Base-by-base conservation (phyloP, 2,113 vertebrate species). In the Otus sunia region DNA sequence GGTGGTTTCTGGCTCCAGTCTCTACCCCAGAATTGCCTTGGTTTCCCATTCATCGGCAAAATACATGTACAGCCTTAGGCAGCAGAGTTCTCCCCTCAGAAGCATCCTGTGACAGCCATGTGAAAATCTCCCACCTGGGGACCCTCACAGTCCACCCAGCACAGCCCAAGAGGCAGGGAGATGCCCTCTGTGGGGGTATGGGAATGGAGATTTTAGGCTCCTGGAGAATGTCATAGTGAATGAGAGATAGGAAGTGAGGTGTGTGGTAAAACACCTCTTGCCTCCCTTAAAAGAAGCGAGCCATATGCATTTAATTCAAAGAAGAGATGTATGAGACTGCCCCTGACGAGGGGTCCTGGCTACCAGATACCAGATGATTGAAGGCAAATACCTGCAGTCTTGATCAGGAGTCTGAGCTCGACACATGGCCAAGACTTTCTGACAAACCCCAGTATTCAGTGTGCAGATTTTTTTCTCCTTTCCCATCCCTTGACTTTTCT, bases 71-170 rank as follows among this genome's bases (percentile, higher is more conserved):
- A 66, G 9, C 5, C 23, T 39, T 41, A 68, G 6, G 22, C 15
- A 64, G 3, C 14, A 10, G 32, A 53, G 4, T 4, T 29, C 5
- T 53, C 3, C 21, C 22, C 20, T 47, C 0, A 1, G 11, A 20
- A 71, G 3, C 7, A 30, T 15, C 19, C 20, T 3, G 0, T 0
- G 2, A 4, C 50, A 13, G 4, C 8, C 14, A 11, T 0, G 0
- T 20, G 7, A 6, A 6, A 1, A 3, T 21, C 18, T 73, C 16
- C 30, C 5, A 18, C 3, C 2, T 1, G 0, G 5, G 9, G 9
- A 77, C 20, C 6, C 7, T 72, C 34, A 67, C 23, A 49, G 15
- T 75, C 21, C 19, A 5, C 5, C 23, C 26, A 56, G 52, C 5
- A 36, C 10, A 41, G 15, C 3, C 8, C 0, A 0, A 49, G 29